These are phyloP conservation scores for Aricia artaxerxes DNA, from an alignment of 2,888 invertebrate genomes.

Conservation along the genomic window DNA sequence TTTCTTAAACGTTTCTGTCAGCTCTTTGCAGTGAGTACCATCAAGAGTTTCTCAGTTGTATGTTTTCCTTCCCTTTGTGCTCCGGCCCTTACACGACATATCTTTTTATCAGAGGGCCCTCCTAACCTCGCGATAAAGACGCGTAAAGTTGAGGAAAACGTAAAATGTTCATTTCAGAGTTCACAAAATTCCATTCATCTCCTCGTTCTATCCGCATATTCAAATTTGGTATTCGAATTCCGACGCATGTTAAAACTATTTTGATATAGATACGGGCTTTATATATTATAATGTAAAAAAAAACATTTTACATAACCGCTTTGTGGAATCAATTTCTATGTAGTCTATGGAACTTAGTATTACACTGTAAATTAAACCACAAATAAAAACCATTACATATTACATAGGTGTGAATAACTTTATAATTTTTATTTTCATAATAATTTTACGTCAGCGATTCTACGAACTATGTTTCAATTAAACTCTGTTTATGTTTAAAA, in stretches of 20 bases:
- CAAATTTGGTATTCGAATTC: neutral
- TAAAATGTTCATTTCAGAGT: slow-evolving; percentile 21
- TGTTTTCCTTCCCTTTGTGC: slow-evolving; percentile 16
- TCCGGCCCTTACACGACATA: neutral
- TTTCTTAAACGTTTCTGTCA: slow-evolving; percentile 7
- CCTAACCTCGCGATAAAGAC: slow-evolving; percentile 7
- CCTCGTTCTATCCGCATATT: neutral
- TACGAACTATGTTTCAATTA: no score
- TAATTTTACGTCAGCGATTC: no score
- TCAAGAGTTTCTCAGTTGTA: slow-evolving; percentile 18
- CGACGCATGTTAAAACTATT: neutral
- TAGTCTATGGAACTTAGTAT: no score
- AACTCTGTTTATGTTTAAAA: no score
- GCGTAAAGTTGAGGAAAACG: slow-evolving; percentile 12
- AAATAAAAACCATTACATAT: neutral
- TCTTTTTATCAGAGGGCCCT: slow-evolving; percentile 14
- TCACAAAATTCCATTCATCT: neutral
- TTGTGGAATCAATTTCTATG: neutral
- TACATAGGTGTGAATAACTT: no score
- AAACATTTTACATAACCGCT: neutral
- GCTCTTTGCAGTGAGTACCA: neutral
- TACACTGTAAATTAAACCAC: no score
- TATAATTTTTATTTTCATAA: no score
- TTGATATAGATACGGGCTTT: neutral
- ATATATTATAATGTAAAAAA: no score